Evolutionary conservation across 2,888 invertebrate species (phyloP), one percentile per base, ranked within the genome.

Genomic region (Lottia gigantea): DNA sequence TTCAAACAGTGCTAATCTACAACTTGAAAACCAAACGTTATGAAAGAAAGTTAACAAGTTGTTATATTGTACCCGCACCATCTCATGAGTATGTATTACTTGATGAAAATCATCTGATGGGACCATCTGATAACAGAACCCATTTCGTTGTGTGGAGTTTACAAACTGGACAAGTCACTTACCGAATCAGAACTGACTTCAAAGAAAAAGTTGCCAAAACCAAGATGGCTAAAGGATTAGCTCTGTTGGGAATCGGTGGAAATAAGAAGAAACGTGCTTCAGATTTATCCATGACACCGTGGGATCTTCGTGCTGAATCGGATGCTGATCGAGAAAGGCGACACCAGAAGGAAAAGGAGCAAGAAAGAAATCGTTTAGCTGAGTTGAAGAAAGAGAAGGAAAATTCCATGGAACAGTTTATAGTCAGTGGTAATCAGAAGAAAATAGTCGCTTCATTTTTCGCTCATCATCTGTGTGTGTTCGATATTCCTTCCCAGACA

Each of bases 81-180:
- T 76, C 82, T 2, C 85, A 87, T 63, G 88, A 88, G 68, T 87
- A 86, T 73, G 78, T 82, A 7, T 71, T 87, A 1, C 79, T 87
- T 31, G 81, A 84, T 70, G 83, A 82, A 3, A 82, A 86, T 14
- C 79, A 77, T 14, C 75, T 88, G 62, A 77, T 88, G 62, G 86
- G 87, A 0, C 82, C 85, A 11, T 83, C 86, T 0, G 86, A 86
- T 55, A 86, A 82, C 64, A 74, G 87, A 40, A 80, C 76, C 31
- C 87, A 88, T 71, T 84, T 87, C 62, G 82, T 87, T 15, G 77
- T 87, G 40, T 88, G 87, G 87, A 86, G 78, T 64, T 72, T 87
- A 6, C 69, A 68, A 14, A 84, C 82, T 6, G 87, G 88, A 4
- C 83, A 82, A 49, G 82, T 83, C 11, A 72, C 80, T 40, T 76